Base-by-base conservation (phyloP, 53 echinoderm and acorn worm genomes). In the Paracentrotus lividus region DNA sequence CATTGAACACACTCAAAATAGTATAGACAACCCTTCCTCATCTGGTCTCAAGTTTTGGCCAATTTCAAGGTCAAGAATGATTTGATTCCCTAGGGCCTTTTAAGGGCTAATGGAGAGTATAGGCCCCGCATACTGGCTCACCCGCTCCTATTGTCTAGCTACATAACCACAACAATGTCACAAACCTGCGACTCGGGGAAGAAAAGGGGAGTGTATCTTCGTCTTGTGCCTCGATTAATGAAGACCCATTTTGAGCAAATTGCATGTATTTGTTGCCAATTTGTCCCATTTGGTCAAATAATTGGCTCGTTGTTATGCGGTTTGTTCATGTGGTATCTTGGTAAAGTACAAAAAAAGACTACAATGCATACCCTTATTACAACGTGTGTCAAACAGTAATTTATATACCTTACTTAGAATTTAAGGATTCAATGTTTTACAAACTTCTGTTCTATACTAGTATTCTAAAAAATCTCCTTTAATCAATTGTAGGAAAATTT, bases 261-360 rank as follows among this genome's bases (percentile, higher is more conserved):
- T 47, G 81, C 6, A 2, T 47, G 26, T 81, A 45, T 43, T 45
- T 81, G 45, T 14, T 18, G 27, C 49, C 23, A 81, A 81, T 81
- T 81, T 81, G 47, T 81, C 81, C 12, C 12, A 8, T 81, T 81
- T 81, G 81, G 8, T 81, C 81, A 81, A 81, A 26, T 81, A 26
- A 81, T 47, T 81, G 49, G 47, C 24, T 81, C n/a, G 26, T 81
- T 81, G 81, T 81, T 8, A n/a, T 44, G 81, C 24, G n/a, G 45
- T 7, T 40, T 81, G n/a, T 47, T 8, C 10, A 5, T n/a, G 27
- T 47, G n/a, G 49, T 45, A 0, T 81, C 47, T 47, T 45, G 44
- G 81, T 81, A 47, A 47, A 10, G 12, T 67, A 21, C 29, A n/a
- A 44, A 5, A 34, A 38, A 7, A 18, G 9, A n/a, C 10, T 7